Conservation (phyloP, 30 jellyfish, hydroid and myxozoan genomes). For the Euphysa ruthae region DNA sequence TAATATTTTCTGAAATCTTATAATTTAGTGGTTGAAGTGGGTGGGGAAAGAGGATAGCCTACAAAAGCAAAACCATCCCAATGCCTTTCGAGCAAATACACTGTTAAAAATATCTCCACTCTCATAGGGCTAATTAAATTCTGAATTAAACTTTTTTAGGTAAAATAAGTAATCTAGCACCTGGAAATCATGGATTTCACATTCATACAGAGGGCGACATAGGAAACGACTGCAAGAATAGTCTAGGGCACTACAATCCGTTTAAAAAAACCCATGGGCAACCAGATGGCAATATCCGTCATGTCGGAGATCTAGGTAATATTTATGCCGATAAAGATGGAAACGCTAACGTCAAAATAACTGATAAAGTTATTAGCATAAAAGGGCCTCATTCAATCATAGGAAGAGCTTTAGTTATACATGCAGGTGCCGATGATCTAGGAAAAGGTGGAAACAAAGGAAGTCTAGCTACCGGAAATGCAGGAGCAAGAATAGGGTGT, state of each 20-base stretch:
- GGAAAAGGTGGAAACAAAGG: constrained; percentile 82
- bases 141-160: no score
- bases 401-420: constrained; percentile 89
- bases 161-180: constrained; percentile 20
- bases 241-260: constrained; percentile 89
- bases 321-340: constrained; percentile 63
- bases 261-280: constrained; percentile 66
- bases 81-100: no score
- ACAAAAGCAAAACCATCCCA: no score
- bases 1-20: no score
- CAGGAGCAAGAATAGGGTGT: constrained; percentile 86
- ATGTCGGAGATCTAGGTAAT: constrained; percentile 91
- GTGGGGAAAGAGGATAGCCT: no score
- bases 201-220: constrained; percentile 80
- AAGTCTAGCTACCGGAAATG: constrained; percentile 83
- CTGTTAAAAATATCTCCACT: no score
- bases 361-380: constrained; percentile 33
- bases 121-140: no score
- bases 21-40: no score
- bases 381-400: constrained; percentile 49
- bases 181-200: constrained; percentile 91
- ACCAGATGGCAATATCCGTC: constrained; percentile 57
- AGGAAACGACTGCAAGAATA: constrained; percentile 81
- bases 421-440: constrained; percentile 75
- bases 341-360: constrained; percentile 33